Evolutionary conservation across 2,888 invertebrate species (phyloP).

Genomic region (Gisinianus flammeolus): DNA sequence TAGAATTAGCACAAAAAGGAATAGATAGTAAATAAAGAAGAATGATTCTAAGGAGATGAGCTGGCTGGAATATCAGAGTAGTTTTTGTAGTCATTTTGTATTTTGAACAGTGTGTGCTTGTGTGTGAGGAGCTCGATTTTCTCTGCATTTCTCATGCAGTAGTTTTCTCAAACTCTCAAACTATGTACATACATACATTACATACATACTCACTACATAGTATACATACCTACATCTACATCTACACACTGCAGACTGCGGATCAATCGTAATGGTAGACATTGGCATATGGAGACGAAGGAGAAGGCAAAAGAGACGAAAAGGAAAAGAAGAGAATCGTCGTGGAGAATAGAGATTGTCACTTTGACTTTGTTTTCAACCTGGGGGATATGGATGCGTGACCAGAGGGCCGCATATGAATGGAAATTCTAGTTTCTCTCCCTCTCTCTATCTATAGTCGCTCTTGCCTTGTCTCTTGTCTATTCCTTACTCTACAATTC

Average conservation of each 20-base stretch:
- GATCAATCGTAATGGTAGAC: background rate
- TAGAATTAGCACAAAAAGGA: constrained; percentile 8
- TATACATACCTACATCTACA: background rate
- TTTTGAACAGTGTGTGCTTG: too few species aligned
- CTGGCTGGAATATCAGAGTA: background rate
- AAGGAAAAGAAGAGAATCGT: background rate
- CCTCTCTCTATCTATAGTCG: too few species aligned
- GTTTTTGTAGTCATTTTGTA: background rate
- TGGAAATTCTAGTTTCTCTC: too few species aligned
- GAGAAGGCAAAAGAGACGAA: background rate
- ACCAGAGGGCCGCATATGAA: too few species aligned
- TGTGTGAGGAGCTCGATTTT: too few species aligned
- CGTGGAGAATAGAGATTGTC: background rate
- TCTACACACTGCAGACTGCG: background rate
- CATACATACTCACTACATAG: background rate
- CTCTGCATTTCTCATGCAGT: too few species aligned
- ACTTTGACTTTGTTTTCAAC: too few species aligned
- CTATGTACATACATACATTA: background rate
- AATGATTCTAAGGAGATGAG: background rate
- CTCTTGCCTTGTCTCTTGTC: background rate
- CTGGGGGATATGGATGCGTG: too few species aligned
- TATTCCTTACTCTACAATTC: background rate
- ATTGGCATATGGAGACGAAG: background rate
- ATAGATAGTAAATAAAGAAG: background rate
- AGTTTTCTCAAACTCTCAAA: too few species aligned